Percentiles rank a stretch among this genome's conserved stretches.
These are phyloP conservation scores for Lepidotrigona ventralis DNA, from an alignment of 1,140 invertebrate genomes.

Conservation along the genomic window DNA sequence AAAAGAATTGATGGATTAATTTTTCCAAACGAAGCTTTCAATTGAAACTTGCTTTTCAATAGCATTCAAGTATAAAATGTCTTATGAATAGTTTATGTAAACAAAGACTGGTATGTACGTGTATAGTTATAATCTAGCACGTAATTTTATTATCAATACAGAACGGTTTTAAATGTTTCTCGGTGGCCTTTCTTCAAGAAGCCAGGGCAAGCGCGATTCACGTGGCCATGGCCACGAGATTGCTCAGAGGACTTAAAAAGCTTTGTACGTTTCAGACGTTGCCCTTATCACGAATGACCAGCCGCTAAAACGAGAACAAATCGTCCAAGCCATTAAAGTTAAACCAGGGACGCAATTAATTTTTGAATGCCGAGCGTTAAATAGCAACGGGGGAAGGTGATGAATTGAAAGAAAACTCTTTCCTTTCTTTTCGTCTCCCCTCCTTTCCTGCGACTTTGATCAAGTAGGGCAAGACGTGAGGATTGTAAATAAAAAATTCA, in stretches of 20 bases:
- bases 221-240: conserved; percentile 21
- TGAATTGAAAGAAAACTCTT: background rate
- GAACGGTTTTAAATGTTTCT: background rate
- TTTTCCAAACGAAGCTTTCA: background rate
- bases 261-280: conserved; percentile 31
- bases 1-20: background rate
- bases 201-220: conserved; percentile 31
- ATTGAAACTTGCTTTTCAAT: background rate
- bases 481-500: no score
- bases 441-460: background rate
- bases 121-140: background rate
- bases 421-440: no score
- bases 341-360: conserved; percentile 21
- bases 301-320: conserved; percentile 21
- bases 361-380: background rate
- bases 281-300: conserved; percentile 40
- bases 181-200: background rate
- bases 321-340: conserved; percentile 25
- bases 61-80: no score
- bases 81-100: no score
- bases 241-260: conserved; percentile 34
- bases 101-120: no score
- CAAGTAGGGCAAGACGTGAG: background rate
- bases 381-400: background rate
- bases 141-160: background rate